Conservation (phyloP, 2,797 vertebrate genomes). For the Pangasius mekongensis region DNA sequence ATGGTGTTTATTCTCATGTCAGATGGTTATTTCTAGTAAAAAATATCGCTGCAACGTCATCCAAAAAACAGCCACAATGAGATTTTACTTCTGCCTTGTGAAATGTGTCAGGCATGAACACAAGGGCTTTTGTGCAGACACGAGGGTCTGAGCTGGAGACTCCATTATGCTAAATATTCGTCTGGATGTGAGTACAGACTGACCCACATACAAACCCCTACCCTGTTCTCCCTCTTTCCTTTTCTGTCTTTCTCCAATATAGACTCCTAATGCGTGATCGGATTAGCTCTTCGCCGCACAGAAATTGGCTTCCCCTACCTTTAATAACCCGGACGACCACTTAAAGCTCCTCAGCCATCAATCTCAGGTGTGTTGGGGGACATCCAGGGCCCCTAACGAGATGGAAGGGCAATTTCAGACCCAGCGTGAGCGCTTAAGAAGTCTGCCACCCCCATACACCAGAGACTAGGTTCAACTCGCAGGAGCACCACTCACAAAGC, state of each 20-base stretch:
- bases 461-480: constrained; percentile 47
- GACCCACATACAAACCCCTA: constrained; percentile 59
- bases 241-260: constrained; percentile 52
- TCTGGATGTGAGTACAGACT: not conserved
- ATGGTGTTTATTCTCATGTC: not conserved
- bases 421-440: constrained; percentile 47
- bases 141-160: not conserved
- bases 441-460: constrained; percentile 36
- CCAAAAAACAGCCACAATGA: constrained; percentile 12
- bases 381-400: constrained; percentile 66
- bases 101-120: not conserved
- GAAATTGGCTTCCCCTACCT: constrained; percentile 70
- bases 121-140: constrained; percentile 14
- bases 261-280: constrained; percentile 72
- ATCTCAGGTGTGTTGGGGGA: constrained; percentile 67
- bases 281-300: constrained; percentile 69
- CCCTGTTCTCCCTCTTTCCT: constrained; percentile 44
- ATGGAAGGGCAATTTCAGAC: constrained; percentile 59
- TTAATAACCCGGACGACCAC: constrained; percentile 75
- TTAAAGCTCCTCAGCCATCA: constrained; percentile 73
- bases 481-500: constrained; percentile 44
- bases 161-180: constrained; percentile 14
- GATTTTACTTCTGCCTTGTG: constrained; percentile 4
- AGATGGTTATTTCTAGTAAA: not conserved
- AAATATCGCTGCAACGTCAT: not conserved